Evolutionary conservation across 2,888 invertebrate genomes (phyloP).

Genomic region (Poecilus cupreus): DNA sequence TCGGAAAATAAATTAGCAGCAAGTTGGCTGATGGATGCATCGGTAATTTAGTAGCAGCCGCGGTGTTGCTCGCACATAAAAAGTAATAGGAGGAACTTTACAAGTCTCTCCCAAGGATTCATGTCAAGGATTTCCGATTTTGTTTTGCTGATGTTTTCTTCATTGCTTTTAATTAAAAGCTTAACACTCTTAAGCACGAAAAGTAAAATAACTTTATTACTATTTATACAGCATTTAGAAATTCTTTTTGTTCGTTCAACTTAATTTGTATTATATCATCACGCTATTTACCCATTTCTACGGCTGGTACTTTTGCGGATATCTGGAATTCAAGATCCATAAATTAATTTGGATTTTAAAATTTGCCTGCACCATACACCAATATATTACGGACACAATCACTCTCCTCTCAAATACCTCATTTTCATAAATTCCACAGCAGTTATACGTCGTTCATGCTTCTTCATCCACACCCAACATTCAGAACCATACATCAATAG

Average conservation of each 20-base stretch:
- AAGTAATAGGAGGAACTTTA: slow-evolving; percentile 13
- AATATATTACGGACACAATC: no score
- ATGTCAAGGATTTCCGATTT: slow-evolving; percentile 29
- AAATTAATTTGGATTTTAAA: no score
- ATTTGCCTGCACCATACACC: no score
- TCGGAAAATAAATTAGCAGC: background rate
- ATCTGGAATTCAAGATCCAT: no score
- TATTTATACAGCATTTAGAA: background rate
- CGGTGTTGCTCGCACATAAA: background rate
- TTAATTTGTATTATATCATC: no score
- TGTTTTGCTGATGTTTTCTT: slow-evolving; percentile 30
- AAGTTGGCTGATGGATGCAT: slow-evolving; percentile 8
- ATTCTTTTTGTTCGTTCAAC: background rate
- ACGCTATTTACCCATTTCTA: no score
- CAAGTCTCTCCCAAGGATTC: slow-evolving; percentile 16
- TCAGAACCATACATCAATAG: no score
- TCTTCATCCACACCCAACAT: no score
- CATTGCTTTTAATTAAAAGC: slow-evolving; percentile 30
- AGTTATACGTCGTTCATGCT: no score
- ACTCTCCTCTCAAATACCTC: no score
- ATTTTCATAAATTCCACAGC: no score
- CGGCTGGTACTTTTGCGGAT: no score
- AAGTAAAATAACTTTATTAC: background rate
- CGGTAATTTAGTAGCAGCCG: background rate
- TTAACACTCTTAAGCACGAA: background rate